Percentiles rank a stretch among this genome's conserved stretches.
Conservation (phyloP, 2,797 vertebrate genomes). For the Distichodus sexfasciatus region DNA sequence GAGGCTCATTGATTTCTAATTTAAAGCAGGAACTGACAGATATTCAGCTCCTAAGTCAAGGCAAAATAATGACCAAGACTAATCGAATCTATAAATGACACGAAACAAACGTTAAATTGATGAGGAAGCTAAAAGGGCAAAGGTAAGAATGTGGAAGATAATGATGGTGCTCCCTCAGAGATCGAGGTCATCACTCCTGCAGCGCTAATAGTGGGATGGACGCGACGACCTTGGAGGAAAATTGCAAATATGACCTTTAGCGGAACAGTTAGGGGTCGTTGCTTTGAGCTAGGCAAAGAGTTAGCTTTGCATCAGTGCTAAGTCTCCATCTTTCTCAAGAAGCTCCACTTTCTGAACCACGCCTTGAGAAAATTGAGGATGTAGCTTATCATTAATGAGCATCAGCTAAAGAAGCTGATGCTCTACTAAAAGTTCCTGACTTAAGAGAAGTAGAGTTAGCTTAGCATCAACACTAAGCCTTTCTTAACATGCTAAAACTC, state of each 20-base stretch:
- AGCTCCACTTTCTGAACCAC: too few species aligned
- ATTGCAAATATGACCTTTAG: constrained; percentile 4
- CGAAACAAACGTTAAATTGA: neutral
- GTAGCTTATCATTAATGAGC: too few species aligned
- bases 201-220: neutral
- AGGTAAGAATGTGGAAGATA: constrained; percentile 3
- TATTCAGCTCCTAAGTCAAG: neutral
- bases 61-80: neutral
- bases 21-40: constrained; percentile 14
- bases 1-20: constrained; percentile 33
- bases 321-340: too few species aligned
- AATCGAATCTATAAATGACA: neutral
- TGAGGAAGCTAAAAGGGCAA: neutral
- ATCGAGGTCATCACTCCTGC: neutral
- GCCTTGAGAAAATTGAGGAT: too few species aligned
- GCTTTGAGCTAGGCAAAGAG: neutral
- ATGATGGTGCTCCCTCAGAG: neutral
- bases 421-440: too few species aligned
- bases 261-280: constrained; percentile 1
- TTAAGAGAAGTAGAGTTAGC: too few species aligned
- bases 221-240: neutral
- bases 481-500: too few species aligned
- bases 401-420: too few species aligned
- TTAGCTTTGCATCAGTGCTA: too few species aligned
- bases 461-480: too few species aligned